Evolutionary conservation across 1,140 invertebrate species (phyloP).

Genomic region (Dufourea novaeangliae): DNA sequence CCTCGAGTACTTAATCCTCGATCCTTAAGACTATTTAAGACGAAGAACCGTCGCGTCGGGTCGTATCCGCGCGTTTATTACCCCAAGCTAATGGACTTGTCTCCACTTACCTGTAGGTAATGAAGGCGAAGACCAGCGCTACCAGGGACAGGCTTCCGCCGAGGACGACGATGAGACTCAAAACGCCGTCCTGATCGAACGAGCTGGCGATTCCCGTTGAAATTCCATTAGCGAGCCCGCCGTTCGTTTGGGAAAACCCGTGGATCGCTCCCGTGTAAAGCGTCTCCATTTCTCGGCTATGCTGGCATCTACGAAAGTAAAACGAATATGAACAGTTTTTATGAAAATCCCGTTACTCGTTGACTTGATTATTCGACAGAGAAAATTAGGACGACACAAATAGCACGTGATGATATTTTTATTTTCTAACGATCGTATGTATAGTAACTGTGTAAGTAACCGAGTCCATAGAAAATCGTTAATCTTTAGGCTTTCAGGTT

Average conservation of each 20-base stretch:
- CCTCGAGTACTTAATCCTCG: slow-evolving; percentile 2
- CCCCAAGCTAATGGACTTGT: neutral
- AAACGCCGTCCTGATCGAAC: slow-evolving; percentile 83
- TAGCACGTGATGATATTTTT: too few species aligned
- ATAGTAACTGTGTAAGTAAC: too few species aligned
- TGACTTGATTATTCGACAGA: too few species aligned
- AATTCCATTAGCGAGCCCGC: slow-evolving; percentile 71
- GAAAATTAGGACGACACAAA: too few species aligned
- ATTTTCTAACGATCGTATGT: too few species aligned
- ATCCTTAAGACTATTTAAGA: neutral
- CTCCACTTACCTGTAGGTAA: slow-evolving; percentile 85
- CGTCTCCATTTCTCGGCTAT: slow-evolving; percentile 77
- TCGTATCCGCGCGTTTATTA: neutral
- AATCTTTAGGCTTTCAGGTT: too few species aligned
- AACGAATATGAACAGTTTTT: neutral
- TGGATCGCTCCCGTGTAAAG: slow-evolving; percentile 79
- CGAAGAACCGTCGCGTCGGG: neutral
- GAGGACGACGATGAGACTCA: slow-evolving; percentile 85
- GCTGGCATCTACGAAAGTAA: slow-evolving; percentile 45
- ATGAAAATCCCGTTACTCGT: too few species aligned
- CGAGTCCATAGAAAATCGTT: too few species aligned
- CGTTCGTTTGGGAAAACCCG: slow-evolving; percentile 75
- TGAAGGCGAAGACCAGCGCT: slow-evolving; percentile 87
- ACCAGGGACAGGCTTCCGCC: slow-evolving; percentile 87
- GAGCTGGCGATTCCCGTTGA: slow-evolving; percentile 74